Percentiles rank a stretch among this genome's conserved stretches.
Evolutionary conservation across 2,113 vertebrate genomes (phyloP).

Genomic region (Carollia perspicillata): DNA sequence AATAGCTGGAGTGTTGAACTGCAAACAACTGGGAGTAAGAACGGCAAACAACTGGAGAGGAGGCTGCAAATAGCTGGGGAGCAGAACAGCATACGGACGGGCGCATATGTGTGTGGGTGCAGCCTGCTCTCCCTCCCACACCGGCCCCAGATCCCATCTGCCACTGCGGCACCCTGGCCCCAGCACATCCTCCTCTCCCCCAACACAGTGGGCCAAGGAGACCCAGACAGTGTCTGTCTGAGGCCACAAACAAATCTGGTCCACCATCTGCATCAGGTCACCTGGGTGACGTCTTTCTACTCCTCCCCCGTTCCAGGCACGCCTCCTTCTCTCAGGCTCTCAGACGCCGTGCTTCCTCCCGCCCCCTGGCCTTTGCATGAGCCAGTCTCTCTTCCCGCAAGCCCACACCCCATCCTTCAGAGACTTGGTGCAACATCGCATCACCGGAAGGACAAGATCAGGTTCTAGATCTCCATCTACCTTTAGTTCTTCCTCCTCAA

Average conservation of each 20-base stretch:
- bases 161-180: fast-evolving
- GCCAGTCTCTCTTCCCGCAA: no score
- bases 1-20: background rate
- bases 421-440: background rate
- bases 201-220: background rate
- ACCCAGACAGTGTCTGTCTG: background rate
- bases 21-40: background rate
- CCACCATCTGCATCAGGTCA: background rate
- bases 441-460: background rate
- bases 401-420: background rate
- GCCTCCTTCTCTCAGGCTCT: background rate
- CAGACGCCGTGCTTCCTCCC: background rate
- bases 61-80: background rate
- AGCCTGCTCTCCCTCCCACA: fast-evolving
- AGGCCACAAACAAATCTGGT: background rate
- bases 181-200: background rate
- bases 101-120: fast-evolving
- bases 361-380: background rate
- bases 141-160: background rate
- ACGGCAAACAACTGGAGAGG: background rate
- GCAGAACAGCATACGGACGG: fast-evolving
- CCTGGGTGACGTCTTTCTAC: background rate
- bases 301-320: background rate
- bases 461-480: background rate
- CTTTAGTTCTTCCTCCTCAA: background rate